Evolutionary conservation across 2,797 vertebrate species (phyloP).

Genomic region (Acipenser oxyrinchus): DNA sequence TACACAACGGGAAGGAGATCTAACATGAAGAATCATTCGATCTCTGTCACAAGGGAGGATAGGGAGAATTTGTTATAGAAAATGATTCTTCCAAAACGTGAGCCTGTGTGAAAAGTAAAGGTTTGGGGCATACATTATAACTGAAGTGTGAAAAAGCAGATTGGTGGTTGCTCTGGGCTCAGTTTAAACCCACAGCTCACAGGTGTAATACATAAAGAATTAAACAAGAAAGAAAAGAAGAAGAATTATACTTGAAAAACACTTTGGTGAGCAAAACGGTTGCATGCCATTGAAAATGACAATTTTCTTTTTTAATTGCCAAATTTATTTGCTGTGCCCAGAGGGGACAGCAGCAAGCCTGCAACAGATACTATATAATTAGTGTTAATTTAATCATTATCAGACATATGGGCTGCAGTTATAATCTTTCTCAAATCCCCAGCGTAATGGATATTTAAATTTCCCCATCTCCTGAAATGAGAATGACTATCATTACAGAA

Average conservation of each 20-base stretch:
- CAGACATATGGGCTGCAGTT: constrained; percentile 60
- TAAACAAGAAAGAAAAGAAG: constrained; percentile 24
- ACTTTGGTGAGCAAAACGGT: constrained; percentile 29
- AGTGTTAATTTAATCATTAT: constrained; percentile 80
- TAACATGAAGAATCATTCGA: too few species aligned
- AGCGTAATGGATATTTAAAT: constrained; percentile 58
- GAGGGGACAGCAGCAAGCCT: constrained; percentile 59
- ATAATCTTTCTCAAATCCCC: constrained; percentile 42
- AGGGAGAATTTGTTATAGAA: background rate
- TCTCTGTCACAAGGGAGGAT: background rate
- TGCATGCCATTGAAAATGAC: constrained; percentile 51
- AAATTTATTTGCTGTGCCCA: constrained; percentile 53
- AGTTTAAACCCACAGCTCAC: background rate
- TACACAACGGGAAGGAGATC: too few species aligned
- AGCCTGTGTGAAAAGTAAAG: background rate
- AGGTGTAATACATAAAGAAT: constrained; percentile 1
- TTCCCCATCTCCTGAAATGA: constrained; percentile 34
- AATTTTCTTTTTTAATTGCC: constrained; percentile 66
- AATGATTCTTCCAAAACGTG: background rate
- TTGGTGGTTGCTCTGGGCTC: background rate
- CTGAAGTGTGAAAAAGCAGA: background rate
- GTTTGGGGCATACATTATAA: background rate
- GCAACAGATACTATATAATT: constrained; percentile 77
- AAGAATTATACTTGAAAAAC: constrained; percentile 32
- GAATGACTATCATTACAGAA: background rate